Evolutionary conservation across 2,888 invertebrate genomes (phyloP).

Genomic region (Netelia inedita): DNA sequence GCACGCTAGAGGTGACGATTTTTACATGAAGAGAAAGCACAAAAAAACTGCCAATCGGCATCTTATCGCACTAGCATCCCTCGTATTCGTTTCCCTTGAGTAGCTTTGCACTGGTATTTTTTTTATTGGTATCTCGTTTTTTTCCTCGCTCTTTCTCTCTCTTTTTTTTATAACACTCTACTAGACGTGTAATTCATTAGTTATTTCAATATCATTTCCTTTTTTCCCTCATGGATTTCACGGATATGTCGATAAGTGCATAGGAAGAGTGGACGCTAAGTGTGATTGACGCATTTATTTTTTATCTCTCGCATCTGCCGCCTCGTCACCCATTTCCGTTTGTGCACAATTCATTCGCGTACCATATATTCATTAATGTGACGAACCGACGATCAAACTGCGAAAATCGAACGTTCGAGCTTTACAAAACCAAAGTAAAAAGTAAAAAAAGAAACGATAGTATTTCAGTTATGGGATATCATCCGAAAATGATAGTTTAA

Average conservation of each 20-base stretch:
- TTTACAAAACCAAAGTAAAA: conserved; percentile 8
- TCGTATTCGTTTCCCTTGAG: conserved; percentile 22
- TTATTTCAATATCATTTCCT: not conserved
- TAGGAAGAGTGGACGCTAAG: not conserved
- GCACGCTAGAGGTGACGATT: conserved; percentile 85
- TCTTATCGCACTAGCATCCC: conserved; percentile 15
- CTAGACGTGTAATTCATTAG: not conserved
- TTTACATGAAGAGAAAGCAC: conserved; percentile 74
- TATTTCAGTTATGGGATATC: conserved; percentile 30
- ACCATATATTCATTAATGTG: not conserved
- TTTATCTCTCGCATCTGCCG: not conserved
- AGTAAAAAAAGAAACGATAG: conserved; percentile 17
- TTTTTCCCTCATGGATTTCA: not conserved
- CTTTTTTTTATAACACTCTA: conserved; percentile 13
- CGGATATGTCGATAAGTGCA: not conserved
- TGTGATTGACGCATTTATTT: not conserved
- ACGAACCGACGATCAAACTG: not conserved
- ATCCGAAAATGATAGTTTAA: conserved; percentile 3
- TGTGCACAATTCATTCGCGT: not conserved
- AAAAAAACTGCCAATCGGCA: not conserved
- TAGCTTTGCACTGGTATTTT: conserved; percentile 55
- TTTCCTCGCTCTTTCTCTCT: not conserved
- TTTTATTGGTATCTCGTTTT: conserved; percentile 24
- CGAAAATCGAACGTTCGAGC: not conserved
- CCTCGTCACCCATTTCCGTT: not conserved